Percentiles rank a stretch among this genome's conserved stretches.
Evolutionary conservation across 1,140 invertebrate species (phyloP).

Genomic region (Scaptomyza montana): DNA sequence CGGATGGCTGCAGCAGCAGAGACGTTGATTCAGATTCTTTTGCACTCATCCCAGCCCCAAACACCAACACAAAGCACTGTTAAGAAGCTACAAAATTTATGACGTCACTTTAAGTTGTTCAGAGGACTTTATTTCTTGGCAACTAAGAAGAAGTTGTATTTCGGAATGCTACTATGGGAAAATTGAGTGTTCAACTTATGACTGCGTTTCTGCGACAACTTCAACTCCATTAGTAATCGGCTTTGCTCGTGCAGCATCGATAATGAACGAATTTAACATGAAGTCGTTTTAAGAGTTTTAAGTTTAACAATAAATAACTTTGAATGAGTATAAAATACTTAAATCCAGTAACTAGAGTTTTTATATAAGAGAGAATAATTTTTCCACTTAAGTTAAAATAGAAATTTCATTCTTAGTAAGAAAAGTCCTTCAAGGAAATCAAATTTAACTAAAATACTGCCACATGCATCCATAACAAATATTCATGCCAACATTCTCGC

Average conservation of each 20-base stretch:
- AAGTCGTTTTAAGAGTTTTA: too few relatives aligned
- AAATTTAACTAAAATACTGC: too few relatives aligned
- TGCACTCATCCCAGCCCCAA: background rate
- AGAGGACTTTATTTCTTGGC: constrained; percentile 30
- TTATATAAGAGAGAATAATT: too few relatives aligned
- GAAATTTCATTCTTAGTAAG: too few relatives aligned
- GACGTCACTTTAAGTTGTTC: constrained; percentile 68
- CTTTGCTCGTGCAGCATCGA: background rate
- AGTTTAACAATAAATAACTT: too few relatives aligned
- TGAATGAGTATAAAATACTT: too few relatives aligned
- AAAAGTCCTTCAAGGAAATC: too few relatives aligned
- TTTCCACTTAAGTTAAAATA: too few relatives aligned
- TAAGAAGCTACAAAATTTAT: constrained; percentile 74
- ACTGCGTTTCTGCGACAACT: constrained; percentile 24
- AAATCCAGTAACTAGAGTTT: too few relatives aligned
- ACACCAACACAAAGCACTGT: background rate
- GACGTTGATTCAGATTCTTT: constrained; percentile 2
- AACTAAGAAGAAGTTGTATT: background rate
- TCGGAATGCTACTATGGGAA: constrained; percentile 5
- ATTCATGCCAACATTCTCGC: background rate
- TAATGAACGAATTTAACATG: too few relatives aligned
- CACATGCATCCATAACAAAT: too few relatives aligned
- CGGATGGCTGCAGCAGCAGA: constrained; percentile 32
- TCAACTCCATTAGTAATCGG: background rate
- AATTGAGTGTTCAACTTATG: constrained; percentile 32